A percentile compares a stretch with the other conserved stretches of the same genome.
These are phyloP conservation scores for Andinoacara biseriatus DNA, from an alignment of 2,113 vertebrate genomes.

Conservation along the genomic window DNA sequence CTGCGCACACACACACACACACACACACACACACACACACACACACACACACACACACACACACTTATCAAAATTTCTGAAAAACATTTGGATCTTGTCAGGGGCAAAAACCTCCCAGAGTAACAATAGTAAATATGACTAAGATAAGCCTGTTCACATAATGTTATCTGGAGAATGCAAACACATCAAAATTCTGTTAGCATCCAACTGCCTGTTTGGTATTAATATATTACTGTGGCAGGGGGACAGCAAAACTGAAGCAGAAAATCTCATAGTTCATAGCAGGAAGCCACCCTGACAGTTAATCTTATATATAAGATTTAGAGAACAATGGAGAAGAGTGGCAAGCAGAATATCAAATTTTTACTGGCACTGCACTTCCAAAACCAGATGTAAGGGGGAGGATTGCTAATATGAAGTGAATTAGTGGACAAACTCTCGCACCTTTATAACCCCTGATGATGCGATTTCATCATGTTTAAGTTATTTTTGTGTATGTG, in stretches of 20 bases:
- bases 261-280: constrained; percentile 23
- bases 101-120: constrained; percentile 34
- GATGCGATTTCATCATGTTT: not conserved
- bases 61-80: constrained; percentile 13
- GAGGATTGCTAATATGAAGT: not conserved
- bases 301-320: constrained; percentile 28
- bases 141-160: constrained; percentile 51
- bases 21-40: not conserved
- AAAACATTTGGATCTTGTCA: constrained; percentile 33
- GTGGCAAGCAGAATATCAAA: not conserved
- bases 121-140: constrained; percentile 50
- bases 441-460: not conserved
- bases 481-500: not conserved
- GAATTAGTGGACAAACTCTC: not conserved
- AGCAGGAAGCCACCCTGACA: constrained; percentile 20
- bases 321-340: not conserved
- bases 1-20: not conserved
- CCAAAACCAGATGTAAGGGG: not conserved
- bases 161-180: constrained; percentile 21
- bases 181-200: constrained; percentile 1
- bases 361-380: not conserved
- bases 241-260: constrained; percentile 12
- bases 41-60: not conserved
- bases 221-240: constrained; percentile 33
- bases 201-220: constrained; percentile 14